These are phyloP conservation scores for Hippolais icterina DNA, from an alignment of 2,113 vertebrate genomes.

Conservation along the genomic window DNA sequence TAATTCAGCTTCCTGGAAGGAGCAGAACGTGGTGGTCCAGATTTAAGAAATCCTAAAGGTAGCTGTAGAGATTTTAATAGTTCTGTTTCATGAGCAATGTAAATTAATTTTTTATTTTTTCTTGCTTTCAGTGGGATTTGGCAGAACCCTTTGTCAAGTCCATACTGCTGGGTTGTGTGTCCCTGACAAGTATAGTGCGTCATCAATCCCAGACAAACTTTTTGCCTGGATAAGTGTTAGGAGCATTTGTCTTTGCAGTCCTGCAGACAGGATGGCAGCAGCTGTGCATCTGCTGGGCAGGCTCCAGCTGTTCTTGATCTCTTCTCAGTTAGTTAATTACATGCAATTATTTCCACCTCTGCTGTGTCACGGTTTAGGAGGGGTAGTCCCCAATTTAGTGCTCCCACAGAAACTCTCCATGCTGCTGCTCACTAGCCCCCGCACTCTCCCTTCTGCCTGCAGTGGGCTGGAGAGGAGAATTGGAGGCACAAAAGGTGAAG, in stretches of 20 bases:
- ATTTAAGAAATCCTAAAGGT: neutral
- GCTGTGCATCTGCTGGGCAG: neutral
- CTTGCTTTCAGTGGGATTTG: neutral
- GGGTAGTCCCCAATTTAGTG: neutral
- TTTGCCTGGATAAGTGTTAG: neutral
- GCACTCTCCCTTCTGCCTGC: neutral
- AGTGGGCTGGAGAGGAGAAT: neutral
- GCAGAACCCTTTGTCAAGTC: neutral
- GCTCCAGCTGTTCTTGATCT: neutral
- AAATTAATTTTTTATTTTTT: neutral
- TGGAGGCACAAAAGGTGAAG: neutral
- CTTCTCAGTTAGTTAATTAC: neutral
- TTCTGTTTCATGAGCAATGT: neutral
- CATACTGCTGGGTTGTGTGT: rapidly evolving
- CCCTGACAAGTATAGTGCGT: neutral
- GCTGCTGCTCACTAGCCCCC: rapidly evolving
- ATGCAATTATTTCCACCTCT: neutral
- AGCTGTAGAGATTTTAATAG: neutral
- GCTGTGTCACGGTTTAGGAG: neutral
- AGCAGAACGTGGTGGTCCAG: neutral
- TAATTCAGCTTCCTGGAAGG: neutral
- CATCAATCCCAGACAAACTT: neutral
- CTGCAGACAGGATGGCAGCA: neutral
- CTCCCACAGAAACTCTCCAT: neutral
- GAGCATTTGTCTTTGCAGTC: neutral